Conservation (phyloP, 2,797 vertebrate genomes). For the Cheirogaleus major region DNA sequence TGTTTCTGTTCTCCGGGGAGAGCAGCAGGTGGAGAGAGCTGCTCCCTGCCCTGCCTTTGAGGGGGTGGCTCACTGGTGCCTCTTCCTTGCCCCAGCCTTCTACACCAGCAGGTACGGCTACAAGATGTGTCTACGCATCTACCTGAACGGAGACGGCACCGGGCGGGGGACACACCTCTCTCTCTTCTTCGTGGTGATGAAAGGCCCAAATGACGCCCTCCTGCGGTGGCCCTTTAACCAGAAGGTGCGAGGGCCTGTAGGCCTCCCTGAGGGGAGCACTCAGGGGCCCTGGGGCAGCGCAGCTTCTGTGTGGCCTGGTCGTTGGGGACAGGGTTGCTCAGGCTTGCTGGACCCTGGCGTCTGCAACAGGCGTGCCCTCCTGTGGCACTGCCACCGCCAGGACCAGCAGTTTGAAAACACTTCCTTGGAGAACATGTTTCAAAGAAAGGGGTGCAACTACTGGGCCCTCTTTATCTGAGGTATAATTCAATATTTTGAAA, state of each 20-base stretch:
- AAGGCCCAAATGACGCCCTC: conserved; percentile 93
- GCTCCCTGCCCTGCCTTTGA: neutral
- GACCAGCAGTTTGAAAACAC: neutral
- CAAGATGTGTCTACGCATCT: conserved; percentile 98
- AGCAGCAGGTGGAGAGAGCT: fast-evolving
- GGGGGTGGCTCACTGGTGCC: neutral
- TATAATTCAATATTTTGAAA: neutral
- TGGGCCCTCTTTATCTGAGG: neutral
- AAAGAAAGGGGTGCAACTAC: neutral
- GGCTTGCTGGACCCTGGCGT: neutral
- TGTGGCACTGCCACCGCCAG: too few species aligned
- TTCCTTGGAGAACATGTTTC: neutral
- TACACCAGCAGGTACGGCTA: conserved; percentile 98
- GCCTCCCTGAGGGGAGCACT: neutral
- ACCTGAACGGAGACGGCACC: conserved; percentile 96
- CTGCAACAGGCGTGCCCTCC: neutral
- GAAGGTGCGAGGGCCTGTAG: conserved; percentile 86
- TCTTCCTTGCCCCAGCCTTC: conserved; percentile 89
- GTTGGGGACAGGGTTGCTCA: neutral
- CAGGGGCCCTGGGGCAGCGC: neutral
- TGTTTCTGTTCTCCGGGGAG: neutral
- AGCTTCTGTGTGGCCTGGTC: neutral
- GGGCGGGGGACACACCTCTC: conserved; percentile 95
- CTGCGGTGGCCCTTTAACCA: conserved; percentile 99
- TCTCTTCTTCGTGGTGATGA: conserved; percentile 98